These are phyloP conservation scores for Romanogobio albipinnatus DNA, from an alignment of 2,113 vertebrate genomes.

Conservation along the genomic window DNA sequence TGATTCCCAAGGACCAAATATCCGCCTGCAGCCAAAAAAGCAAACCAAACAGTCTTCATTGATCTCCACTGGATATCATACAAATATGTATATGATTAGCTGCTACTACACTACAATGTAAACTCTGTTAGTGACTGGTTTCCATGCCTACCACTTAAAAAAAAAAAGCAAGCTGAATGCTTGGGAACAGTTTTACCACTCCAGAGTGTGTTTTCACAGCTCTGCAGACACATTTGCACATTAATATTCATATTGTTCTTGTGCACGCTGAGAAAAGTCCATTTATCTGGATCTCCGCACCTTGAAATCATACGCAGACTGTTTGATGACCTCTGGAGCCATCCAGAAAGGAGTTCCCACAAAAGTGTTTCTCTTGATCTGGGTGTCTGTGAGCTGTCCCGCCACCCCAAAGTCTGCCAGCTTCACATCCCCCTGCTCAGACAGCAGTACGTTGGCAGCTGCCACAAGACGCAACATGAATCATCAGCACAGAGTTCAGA, in stretches of 20 bases:
- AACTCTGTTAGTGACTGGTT: background rate
- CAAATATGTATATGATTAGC: background rate
- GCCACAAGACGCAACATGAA: conserved; percentile 38
- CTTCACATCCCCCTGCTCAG: conserved; percentile 97
- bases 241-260: conserved; percentile 19
- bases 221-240: conserved; percentile 19
- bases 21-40: conserved; percentile 81
- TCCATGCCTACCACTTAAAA: conserved; percentile 9
- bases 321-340: conserved; percentile 99
- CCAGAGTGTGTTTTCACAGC: conserved; percentile 26
- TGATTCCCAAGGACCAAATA: conserved; percentile 98
- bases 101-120: conserved; percentile 8
- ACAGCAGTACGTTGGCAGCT: conserved; percentile 97
- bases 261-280: background rate
- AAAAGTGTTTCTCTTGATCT: conserved; percentile 99
- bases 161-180: background rate
- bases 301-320: conserved; percentile 90
- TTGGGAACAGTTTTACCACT: conserved; percentile 16
- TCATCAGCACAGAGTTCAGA: conserved; percentile 2
- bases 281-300: conserved; percentile 11
- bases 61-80: background rate
- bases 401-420: conserved; percentile 98
- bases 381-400: conserved; percentile 96
- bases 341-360: conserved; percentile 99
- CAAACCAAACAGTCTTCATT: background rate